Percentiles rank a stretch among this genome's conserved stretches.
phyloP scores from a whole-genome alignment of 2,797 vertebrate species.

The Gastrophryne carolinensis region DNA sequence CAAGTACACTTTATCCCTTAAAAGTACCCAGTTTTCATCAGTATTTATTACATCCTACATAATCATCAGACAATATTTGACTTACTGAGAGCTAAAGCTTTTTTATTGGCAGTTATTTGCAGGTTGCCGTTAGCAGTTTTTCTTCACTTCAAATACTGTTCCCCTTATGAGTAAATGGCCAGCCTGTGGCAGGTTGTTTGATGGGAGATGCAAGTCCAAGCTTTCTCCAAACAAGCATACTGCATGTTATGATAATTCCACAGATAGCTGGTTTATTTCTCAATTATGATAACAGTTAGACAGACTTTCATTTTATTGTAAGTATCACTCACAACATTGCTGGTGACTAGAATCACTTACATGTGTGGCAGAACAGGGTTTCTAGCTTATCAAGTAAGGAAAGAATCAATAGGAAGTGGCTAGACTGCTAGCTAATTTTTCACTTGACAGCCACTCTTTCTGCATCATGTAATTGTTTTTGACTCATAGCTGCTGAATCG shows the following conservation, averaged over 20 bases:
- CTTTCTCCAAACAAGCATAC: constrained; percentile 18
- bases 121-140: constrained; percentile 9
- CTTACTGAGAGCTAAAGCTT: too few species aligned
- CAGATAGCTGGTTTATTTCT: constrained; percentile 10
- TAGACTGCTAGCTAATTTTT: not conserved
- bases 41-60: too few species aligned
- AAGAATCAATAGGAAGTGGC: constrained; percentile 3
- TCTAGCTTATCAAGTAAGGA: not conserved
- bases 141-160: constrained; percentile 18
- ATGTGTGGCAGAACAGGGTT: not conserved
- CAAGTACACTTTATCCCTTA: too few species aligned
- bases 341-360: constrained; percentile 9
- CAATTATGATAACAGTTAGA: not conserved
- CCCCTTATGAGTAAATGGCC: constrained; percentile 6
- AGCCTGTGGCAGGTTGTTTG: constrained; percentile 7
- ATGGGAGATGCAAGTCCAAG: constrained; percentile 3
- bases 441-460: constrained; percentile 1
- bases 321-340: not conserved
- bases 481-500: constrained; percentile 24
- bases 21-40: too few species aligned
- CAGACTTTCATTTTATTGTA: constrained; percentile 19
- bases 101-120: too few species aligned
- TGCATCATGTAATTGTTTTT: constrained; percentile 26
- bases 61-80: too few species aligned
- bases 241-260: constrained; percentile 14